These are phyloP conservation scores for Eupithecia dodoneata DNA, from an alignment of 2,888 invertebrate genomes.

Conservation along the genomic window DNA sequence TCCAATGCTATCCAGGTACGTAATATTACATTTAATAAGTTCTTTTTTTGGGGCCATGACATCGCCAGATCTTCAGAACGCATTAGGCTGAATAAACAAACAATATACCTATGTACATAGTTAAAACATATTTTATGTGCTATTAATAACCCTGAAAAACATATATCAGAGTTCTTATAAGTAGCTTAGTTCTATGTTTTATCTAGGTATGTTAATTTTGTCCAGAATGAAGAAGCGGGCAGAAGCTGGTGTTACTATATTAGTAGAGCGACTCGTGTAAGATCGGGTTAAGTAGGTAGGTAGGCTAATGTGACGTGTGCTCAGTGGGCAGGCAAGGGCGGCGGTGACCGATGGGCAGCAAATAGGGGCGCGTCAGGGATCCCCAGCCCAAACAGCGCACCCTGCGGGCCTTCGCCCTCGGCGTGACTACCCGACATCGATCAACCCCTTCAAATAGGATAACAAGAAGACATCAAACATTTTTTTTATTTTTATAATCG, in stretches of 20 bases:
- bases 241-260: neutral
- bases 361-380: constrained; percentile 57
- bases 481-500: too few relatives aligned
- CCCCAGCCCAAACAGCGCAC: constrained; percentile 47
- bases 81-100: too few relatives aligned
- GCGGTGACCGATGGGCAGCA: constrained; percentile 55
- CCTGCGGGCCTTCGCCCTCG: constrained; percentile 36
- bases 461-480: neutral
- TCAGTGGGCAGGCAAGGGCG: constrained; percentile 41
- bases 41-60: too few relatives aligned
- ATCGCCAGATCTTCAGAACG: too few relatives aligned
- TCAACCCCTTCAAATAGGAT: neutral
- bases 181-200: too few relatives aligned
- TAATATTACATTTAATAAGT: too few relatives aligned
- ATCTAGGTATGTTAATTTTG: too few relatives aligned
- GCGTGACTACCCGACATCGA: neutral
- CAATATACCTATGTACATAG: too few relatives aligned
- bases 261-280: neutral
- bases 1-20: too few relatives aligned
- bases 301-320: neutral
- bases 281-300: constrained; percentile 14
- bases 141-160: too few relatives aligned
- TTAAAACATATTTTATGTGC: too few relatives aligned
- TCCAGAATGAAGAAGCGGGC: neutral
- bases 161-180: too few relatives aligned